These are phyloP conservation scores for Cyprinus carpio DNA, from an alignment of 2,113 vertebrate species.

Conservation along the genomic window DNA sequence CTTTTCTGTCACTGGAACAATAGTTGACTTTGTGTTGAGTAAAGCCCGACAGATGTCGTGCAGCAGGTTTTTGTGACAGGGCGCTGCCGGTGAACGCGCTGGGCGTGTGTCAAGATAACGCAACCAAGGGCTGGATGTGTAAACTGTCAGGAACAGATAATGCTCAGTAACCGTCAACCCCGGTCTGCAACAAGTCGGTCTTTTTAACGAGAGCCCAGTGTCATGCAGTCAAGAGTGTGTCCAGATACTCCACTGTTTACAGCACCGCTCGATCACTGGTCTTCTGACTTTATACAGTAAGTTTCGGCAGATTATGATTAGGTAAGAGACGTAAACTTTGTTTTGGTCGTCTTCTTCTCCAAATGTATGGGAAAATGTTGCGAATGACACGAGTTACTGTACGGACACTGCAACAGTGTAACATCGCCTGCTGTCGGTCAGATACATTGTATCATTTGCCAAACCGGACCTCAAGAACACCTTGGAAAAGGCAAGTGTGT, in stretches of 20 bases:
- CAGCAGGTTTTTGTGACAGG: slow-evolving; percentile 65
- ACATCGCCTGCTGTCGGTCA: slow-evolving; percentile 47
- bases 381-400: slow-evolving; percentile 55
- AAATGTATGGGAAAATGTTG: slow-evolving; percentile 38
- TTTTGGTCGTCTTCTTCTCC: neutral
- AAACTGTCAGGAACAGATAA: slow-evolving; percentile 72
- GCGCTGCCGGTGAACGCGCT: slow-evolving; percentile 54
- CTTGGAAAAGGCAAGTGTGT: slow-evolving; percentile 43
- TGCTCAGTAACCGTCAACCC: slow-evolving; percentile 65
- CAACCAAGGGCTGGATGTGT: slow-evolving; percentile 12
- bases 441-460: slow-evolving; percentile 54
- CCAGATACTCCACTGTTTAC: neutral
- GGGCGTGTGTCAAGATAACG: slow-evolving; percentile 65
- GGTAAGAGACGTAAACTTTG: neutral
- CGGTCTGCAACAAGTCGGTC: neutral
- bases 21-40: neutral
- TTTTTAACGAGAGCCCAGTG: neutral
- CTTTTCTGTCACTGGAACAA: neutral
- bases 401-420: slow-evolving; percentile 54
- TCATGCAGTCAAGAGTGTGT: neutral
- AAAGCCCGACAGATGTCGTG: slow-evolving; percentile 57
- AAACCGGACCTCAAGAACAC: slow-evolving; percentile 30
- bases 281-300: neutral
- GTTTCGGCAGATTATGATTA: neutral
- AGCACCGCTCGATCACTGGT: neutral